phyloP scores from a whole-genome alignment of 37 sponge, comb jelly and placozoan genomes.

The Crambe crambe region DNA sequence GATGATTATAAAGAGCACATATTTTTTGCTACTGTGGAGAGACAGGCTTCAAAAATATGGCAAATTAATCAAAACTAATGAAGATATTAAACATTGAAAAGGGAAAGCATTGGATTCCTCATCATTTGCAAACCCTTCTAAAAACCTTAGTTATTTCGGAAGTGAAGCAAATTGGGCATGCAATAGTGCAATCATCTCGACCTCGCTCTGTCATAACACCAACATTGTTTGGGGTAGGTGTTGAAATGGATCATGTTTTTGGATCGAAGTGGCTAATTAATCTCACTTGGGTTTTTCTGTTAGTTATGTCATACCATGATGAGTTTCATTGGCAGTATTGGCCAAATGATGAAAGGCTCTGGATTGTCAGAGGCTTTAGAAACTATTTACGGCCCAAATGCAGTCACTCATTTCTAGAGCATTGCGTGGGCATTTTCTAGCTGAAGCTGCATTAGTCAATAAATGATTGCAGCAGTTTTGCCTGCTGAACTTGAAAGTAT shows the following conservation, averaged over 20 bases:
- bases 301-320: no score
- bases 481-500: neutral
- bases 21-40: constrained; percentile 3
- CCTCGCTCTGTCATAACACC: no score
- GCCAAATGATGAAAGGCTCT: constrained; percentile 25
- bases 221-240: no score
- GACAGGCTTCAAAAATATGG: constrained; percentile 29
- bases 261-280: no score
- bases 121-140: no score
- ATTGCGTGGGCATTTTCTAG: constrained; percentile 38
- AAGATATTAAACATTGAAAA: constrained; percentile 29
- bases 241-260: no score
- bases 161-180: no score
- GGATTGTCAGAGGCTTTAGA: constrained; percentile 26
- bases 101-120: no score
- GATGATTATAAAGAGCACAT: constrained; percentile 9
- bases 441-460: constrained; percentile 31
- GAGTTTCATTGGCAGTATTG: constrained; percentile 12
- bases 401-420: constrained; percentile 34
- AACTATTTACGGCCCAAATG: constrained; percentile 34
- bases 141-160: no score
- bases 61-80: constrained; percentile 25
- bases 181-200: no score
- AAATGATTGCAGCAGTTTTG: no score
- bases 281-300: no score